Evolutionary conservation across 2,113 vertebrate species (phyloP).

Genomic region (Microcebus lehilahytsara): DNA sequence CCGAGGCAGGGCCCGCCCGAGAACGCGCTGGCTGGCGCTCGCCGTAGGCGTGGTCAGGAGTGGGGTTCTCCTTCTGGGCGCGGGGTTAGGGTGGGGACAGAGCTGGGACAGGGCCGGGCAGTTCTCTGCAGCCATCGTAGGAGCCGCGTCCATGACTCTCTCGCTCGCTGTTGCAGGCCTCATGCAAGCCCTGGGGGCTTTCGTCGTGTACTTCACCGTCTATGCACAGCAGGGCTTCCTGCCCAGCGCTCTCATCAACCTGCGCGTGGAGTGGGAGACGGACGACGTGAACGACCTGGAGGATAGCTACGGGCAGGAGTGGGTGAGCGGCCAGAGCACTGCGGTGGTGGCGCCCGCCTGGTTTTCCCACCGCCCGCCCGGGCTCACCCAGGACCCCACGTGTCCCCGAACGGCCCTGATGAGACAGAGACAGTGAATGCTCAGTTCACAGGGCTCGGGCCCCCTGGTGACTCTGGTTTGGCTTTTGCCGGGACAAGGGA

Average conservation of each 20-base stretch:
- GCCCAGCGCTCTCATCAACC: constrained; percentile 75
- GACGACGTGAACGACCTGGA: constrained; percentile 76
- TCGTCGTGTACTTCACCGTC: constrained; percentile 85
- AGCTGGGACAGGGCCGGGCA: not conserved
- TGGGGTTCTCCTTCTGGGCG: not conserved
- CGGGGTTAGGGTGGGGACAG: not conserved
- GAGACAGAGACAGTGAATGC: not conserved
- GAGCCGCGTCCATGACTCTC: not conserved
- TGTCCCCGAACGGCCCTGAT: not conserved
- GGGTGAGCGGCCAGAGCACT: constrained; percentile 77
- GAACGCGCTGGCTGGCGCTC: not conserved
- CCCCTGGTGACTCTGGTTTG: not conserved
- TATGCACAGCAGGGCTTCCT: constrained; percentile 86
- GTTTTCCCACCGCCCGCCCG: not conserved
- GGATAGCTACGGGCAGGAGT: constrained; percentile 88
- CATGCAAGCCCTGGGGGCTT: constrained; percentile 86
- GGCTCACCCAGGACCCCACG: not conserved
- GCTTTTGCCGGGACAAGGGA: not conserved
- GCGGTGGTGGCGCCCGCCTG: rapidly evolving
- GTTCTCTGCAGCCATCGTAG: not conserved
- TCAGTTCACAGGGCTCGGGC: not conserved
- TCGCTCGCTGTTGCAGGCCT: constrained; percentile 77
- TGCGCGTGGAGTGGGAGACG: constrained; percentile 84
- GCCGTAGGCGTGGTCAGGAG: not conserved
- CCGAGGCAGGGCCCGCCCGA: not conserved